Evolutionary conservation across 2,797 vertebrate genomes (phyloP), one percentile per base, ranked within the genome.

Genomic region (Decapterus maruadsi): DNA sequence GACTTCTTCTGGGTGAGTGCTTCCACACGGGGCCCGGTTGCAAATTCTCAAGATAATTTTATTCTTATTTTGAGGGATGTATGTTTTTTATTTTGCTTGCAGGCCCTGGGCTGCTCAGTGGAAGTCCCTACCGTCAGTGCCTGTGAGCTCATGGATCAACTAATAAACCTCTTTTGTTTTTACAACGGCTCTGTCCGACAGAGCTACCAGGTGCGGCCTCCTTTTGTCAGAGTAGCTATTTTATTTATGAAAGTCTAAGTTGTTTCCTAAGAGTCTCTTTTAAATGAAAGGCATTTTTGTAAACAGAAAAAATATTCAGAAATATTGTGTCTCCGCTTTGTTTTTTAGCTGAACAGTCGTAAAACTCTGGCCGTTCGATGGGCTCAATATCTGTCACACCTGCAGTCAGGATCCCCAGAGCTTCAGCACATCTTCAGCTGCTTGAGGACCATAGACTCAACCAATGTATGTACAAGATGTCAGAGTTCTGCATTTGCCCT

Each of bases 1-100:
- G 93, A 97, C 74, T 96, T 97, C 66, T 91, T 99, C n/a, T 99
- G 98, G 98, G 98, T 99, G 86, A 95, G 97, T 81, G 26, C 42
- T 3, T 26, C 29, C 43, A 2, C 50, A 43, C 9, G 2, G 10
- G 54, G 34, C 2, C 5, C 20, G 3, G 40, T 14, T 6, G 31
- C 22, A 53, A 1, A 31, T 17, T 61, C 22, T 48, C 19, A 42
- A 29, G 12, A 34, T 4, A 26, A 26, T 26, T 26, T 1, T 26
- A 26, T 26, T 26, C 6, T 55, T 50, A n/a, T 57, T 61, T 51
- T 12, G 10, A 22, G 17, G 0, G 0, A 3, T 29, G 3, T 63
- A 22, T 60, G 22, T 68, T 8, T 63, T 26, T 36, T 36, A 36
- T 7, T 13, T 48, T 65, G 77, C 54, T 68, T 29, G 4, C 82